Evolutionary conservation across 2,888 invertebrate species (phyloP), one percentile per base, ranked within the genome.

Genomic region (Caenorhabditis sp.): DNA sequence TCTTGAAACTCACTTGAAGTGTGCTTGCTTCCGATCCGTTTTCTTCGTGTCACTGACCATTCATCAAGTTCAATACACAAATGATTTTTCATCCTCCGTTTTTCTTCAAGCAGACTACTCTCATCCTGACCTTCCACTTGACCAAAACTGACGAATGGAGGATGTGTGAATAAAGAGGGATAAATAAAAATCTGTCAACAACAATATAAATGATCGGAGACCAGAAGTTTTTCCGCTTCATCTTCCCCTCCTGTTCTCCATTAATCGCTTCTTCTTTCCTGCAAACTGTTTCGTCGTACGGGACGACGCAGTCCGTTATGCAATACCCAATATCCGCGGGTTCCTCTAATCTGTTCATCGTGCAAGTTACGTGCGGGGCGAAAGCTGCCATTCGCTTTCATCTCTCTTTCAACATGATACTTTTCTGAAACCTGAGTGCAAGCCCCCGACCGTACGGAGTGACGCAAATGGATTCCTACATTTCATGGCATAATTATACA

Each of bases 261-360:
- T 46, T 48, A 53, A 46, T 46, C 65, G 55, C 24, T 46, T 39
- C 15, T 13, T 20, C 30, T 7, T 52, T 24, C 41, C 20, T 63
- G 35, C 30, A 68, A 68, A 68, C 68, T 45, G 55, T 65, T 65
- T 55, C 46, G 22, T 46, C 55, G 26, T 32, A 37, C 56, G 45
- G 45, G 56, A 56, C 48, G 56, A 53, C 53, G 65, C 55, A 48
- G 48, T 43, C 68, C 50, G 68, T 68, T 68, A 68, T 68, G 68
- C 68, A 68, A 66, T 58, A 50, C 32, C 43, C 53, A 52, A 24
- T 43, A 43, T 20, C 26, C 46, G 37, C 46, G 46, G 66, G 39
- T 68, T 68, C 32, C 37, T 27, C 58, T 59, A 68, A 68, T 68
- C 68, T 68, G 68, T 68, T 68, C 68, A 68, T 58, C 58, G 43